These are phyloP conservation scores for Brachypodius melanocephalos DNA, from an alignment of 2,113 vertebrate species.

Conservation along the genomic window DNA sequence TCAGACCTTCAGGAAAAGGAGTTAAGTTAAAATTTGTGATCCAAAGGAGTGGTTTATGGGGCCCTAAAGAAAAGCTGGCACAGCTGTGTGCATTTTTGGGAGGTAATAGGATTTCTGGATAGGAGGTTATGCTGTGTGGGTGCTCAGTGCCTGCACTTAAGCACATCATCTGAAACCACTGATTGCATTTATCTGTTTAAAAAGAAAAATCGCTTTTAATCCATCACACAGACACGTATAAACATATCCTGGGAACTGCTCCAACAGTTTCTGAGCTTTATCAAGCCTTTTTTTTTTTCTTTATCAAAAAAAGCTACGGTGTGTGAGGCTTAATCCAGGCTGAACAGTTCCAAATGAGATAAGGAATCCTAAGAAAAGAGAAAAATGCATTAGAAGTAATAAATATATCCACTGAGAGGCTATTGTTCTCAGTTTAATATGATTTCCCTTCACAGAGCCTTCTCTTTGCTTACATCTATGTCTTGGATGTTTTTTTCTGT, in stretches of 20 bases:
- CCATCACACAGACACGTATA: slow-evolving; percentile 28
- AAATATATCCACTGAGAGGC: not conserved
- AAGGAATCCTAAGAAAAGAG: not conserved
- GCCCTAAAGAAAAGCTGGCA: not conserved
- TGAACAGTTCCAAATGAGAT: slow-evolving; percentile 51
- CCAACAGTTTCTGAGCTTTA: slow-evolving; percentile 51
- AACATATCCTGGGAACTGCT: slow-evolving; percentile 60
- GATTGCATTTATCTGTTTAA: slow-evolving; percentile 62
- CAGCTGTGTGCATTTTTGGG: not conserved
- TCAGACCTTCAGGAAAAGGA: not conserved
- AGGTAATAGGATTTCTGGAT: not conserved
- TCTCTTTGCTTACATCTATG: not conserved
- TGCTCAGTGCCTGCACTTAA: not conserved
- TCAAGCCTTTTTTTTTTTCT: not conserved
- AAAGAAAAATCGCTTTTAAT: slow-evolving; percentile 64
- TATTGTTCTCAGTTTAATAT: not conserved
- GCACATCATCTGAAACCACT: slow-evolving; percentile 1
- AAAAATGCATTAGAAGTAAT: not conserved
- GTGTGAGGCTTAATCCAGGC: slow-evolving; percentile 19
- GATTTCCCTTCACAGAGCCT: not conserved
- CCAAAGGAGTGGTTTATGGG: not conserved
- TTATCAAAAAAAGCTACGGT: not conserved
- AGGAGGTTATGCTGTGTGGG: not conserved
- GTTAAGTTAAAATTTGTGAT: not conserved
- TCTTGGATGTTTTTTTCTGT: not conserved